These are phyloP conservation scores for Protophormia terraenovae DNA, from an alignment of 2,888 invertebrate species.

Conservation along the genomic window DNA sequence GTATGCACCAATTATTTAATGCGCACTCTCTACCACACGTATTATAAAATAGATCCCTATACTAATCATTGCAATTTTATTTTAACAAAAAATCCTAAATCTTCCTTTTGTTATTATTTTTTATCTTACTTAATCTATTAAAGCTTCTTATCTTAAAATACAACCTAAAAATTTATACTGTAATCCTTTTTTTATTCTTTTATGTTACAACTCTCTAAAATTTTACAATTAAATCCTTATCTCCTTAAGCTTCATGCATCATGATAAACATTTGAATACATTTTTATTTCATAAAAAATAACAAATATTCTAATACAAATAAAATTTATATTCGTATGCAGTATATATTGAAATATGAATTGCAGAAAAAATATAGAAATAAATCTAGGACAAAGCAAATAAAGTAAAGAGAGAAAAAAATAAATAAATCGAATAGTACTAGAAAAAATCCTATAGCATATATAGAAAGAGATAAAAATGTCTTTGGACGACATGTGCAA, in stretches of 20 bases:
- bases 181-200: not conserved
- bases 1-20: too few species aligned
- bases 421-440: not conserved
- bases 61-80: too few species aligned
- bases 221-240: conserved; percentile 27
- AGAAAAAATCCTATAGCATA: conserved; percentile 14
- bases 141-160: conserved; percentile 1
- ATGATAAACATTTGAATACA: conserved; percentile 38
- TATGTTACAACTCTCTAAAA: not conserved
- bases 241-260: not conserved
- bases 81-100: too few species aligned
- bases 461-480: conserved; percentile 30
- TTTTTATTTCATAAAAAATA: not conserved
- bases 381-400: conserved; percentile 30
- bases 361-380: conserved; percentile 28
- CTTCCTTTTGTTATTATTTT: too few species aligned
- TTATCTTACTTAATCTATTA: too few species aligned
- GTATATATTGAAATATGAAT: conserved; percentile 44
- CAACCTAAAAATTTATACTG: not conserved
- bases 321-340: conserved; percentile 23
- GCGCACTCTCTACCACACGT: too few species aligned
- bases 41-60: too few species aligned
- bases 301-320: conserved; percentile 2
- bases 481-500: conserved; percentile 14
- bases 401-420: not conserved